These are phyloP conservation scores for Acleris literana DNA, from an alignment of 2,888 invertebrate species.

Conservation along the genomic window DNA sequence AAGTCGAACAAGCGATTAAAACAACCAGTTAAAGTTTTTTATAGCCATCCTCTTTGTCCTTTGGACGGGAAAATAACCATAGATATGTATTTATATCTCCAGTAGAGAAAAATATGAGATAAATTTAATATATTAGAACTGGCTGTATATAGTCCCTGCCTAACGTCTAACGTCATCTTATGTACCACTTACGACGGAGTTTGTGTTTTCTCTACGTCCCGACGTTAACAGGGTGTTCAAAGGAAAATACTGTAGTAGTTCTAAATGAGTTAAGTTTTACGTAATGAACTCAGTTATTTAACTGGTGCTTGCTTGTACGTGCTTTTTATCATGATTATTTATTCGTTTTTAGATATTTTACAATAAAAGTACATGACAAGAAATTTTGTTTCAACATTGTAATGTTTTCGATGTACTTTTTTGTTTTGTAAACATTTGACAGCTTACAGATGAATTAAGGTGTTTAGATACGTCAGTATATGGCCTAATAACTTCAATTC, in stretches of 20 bases:
- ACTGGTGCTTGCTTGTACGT: conserved; percentile 35
- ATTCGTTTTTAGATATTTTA: conserved; percentile 32
- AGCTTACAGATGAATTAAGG: conserved; percentile 25
- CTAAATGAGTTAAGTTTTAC: conserved; percentile 27
- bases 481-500: conserved; percentile 9
- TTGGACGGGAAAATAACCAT: too few species aligned
- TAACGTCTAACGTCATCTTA: too few species aligned
- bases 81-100: too few species aligned
- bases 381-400: conserved; percentile 22
- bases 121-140: too few species aligned
- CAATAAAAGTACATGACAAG: conserved; percentile 49
- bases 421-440: conserved; percentile 21
- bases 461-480: conserved; percentile 22
- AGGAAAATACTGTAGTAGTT: conserved; percentile 20
- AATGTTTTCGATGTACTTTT: conserved; percentile 19
- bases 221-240: conserved; percentile 19
- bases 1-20: too few species aligned
- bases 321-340: conserved; percentile 34
- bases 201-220: too few species aligned
- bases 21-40: not conserved
- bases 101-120: too few species aligned
- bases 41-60: too few species aligned
- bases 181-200: too few species aligned
- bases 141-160: too few species aligned
- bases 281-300: conserved; percentile 21